phyloP scores from a whole-genome alignment of 2,888 invertebrate species.

The Tenthredo mesomela region DNA sequence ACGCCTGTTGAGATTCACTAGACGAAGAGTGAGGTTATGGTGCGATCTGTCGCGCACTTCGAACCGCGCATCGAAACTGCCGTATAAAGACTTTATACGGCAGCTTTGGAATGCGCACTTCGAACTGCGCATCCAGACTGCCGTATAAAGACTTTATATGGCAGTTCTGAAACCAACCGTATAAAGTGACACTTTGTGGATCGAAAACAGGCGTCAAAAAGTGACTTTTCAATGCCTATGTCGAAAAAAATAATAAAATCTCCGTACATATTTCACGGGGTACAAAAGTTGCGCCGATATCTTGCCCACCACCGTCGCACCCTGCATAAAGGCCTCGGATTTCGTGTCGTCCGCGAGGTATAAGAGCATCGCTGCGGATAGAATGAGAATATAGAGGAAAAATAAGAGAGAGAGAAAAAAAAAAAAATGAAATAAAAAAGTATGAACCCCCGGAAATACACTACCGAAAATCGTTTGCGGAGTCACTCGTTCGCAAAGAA shows the following conservation, averaged over 20 bases:
- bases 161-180: too few species aligned
- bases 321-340: not conserved
- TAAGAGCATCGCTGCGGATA: not conserved
- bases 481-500: not conserved
- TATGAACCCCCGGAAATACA: slow-evolving; percentile 1
- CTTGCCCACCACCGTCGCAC: not conserved
- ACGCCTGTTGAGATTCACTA: too few species aligned
- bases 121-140: too few species aligned
- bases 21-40: too few species aligned
- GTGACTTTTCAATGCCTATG: too few species aligned
- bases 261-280: slow-evolving; percentile 25
- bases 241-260: slow-evolving; percentile 27
- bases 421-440: not conserved
- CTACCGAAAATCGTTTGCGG: slow-evolving; percentile 22
- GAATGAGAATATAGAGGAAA: not conserved
- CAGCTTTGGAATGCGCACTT: too few species aligned
- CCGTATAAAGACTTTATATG: too few species aligned
- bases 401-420: not conserved
- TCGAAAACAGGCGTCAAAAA: too few species aligned
- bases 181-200: too few species aligned
- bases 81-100: too few species aligned
- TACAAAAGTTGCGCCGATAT: slow-evolving; percentile 51
- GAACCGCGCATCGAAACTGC: too few species aligned
- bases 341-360: not conserved
- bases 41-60: too few species aligned